phyloP scores from a whole-genome alignment of 2,888 invertebrate species.

The Ophioninae sp. region DNA sequence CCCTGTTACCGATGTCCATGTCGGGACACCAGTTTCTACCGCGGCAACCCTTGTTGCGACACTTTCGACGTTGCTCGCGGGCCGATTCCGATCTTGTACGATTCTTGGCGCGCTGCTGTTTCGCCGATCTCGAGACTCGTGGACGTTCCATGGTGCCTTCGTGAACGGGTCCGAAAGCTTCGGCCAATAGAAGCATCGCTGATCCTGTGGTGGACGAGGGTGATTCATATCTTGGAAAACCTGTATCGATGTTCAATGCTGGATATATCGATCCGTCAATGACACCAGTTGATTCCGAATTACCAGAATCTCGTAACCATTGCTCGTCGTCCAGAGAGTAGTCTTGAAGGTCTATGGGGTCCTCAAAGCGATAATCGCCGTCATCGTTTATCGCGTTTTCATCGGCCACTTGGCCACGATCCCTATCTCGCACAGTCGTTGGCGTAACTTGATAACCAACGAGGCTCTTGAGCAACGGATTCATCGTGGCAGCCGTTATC shows the following conservation, averaged over 20 bases:
- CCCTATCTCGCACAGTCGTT: slow-evolving; percentile 26
- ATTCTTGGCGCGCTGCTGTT: slow-evolving; percentile 71
- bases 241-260: slow-evolving; percentile 46
- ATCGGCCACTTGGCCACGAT: not conserved
- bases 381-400: slow-evolving; percentile 19
- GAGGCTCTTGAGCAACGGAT: slow-evolving; percentile 55
- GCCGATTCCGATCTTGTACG: slow-evolving; percentile 73
- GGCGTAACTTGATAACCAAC: slow-evolving; percentile 62
- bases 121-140: slow-evolving; percentile 68
- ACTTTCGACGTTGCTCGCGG: slow-evolving; percentile 77
- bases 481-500: slow-evolving; percentile 14
- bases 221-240: slow-evolving; percentile 66
- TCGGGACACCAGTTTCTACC: slow-evolving; percentile 83
- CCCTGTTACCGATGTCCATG: slow-evolving; percentile 85
- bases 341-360: slow-evolving; percentile 60
- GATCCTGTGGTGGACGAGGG: slow-evolving; percentile 62
- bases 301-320: slow-evolving; percentile 48
- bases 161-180: slow-evolving; percentile 60
- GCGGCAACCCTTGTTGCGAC: slow-evolving; percentile 72
- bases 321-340: slow-evolving; percentile 54
- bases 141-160: slow-evolving; percentile 64
- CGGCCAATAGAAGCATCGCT: slow-evolving; percentile 53
- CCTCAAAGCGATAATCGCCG: slow-evolving; percentile 61
- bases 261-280: slow-evolving; percentile 55
- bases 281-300: slow-evolving; percentile 26